Base-by-base conservation (phyloP, 2,888 invertebrate species). In the Teleogryllus oceanicus region DNA sequence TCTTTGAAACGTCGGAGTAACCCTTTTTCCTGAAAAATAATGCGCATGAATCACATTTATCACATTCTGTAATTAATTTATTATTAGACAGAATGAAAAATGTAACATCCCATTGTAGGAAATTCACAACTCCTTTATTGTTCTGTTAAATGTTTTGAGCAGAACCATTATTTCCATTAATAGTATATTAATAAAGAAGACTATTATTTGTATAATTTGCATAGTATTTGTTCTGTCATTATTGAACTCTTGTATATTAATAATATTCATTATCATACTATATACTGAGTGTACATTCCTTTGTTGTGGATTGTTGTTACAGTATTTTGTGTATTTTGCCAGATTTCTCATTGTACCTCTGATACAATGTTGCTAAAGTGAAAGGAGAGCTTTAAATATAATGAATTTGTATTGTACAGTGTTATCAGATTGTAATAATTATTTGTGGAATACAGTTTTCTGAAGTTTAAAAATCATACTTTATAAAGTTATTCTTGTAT, bases 1-100 rank as follows among this genome's bases (percentile, higher is more conserved):
- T 88, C 88, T 16, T 84, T 89, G 62, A 88, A 88, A 82, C 85
- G 88, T 50, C 84, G 87, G 78, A 88, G 88, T 80, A 88, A 89
- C 83, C 88, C 88, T 5, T 89, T 89, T 81, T 87, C 88, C 81
- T 88, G 85, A 87, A 83, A 84, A 82, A 74, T 50, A 49, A 10
- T 81, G 76, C 77, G 77, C 37, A 77, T 77, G 20, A 80, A 49
- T 50, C 49, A 51, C 75, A 49, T 50, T 16, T 81, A 80, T 51
- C 80, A 75, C 20, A 24, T 80, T 50, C 75, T 81, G 76, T 76
- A 13, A 75, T 37, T 37, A 37, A 37, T 37, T 37, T 37, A 4
- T 37, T 8, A 8, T 37, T 37, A 37, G 37, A 37, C 37, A 37
- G 37, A 37, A 37, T 37, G 37, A 37, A 37, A 5, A 37, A 37